Evolutionary conservation across 2,888 invertebrate species (phyloP), one percentile per base, ranked within the genome.

Genomic region (Hirtodrosophila cameraria): DNA sequence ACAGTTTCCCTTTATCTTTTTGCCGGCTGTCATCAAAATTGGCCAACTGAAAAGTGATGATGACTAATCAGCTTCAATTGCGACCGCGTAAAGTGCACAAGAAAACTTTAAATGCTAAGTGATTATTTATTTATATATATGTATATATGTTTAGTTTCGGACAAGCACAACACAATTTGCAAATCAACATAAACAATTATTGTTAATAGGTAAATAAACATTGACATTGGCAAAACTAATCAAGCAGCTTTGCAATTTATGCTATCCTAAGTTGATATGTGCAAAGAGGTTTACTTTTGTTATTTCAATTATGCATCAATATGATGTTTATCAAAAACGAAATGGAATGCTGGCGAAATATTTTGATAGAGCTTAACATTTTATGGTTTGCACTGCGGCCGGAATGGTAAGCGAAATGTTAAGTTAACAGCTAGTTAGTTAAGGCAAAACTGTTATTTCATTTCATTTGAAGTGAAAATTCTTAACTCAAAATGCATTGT

Each of bases 21-120:
- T 28, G 50, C 27, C 23, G 41, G 35, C 67, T 59, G 74, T 45
- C 75, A 63, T n/a, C 39, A n/a, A 25, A 81, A 81, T 70, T 76
- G 50, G 66, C 66, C 59, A 16, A 54, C 42, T 49, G 46, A 25
- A 33, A 33, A 49, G 35, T 18, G 15, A 28, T 12, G 49, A 58
- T 81, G 70, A 81, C 66, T 70, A 76, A 81, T 59, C 43, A 53
- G 20, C 45, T 39, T 38, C 62, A 20, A 45, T 11, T 28, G 45
- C 20, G 49, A 25, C 31, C 41, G 71, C 49, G n/a, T 36, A 59
- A 55, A 55, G 64, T 54, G 23, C 33, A 18, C 7, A 27, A 15
- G 8, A 30, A 12, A 39, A 31, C 1, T 6, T 23, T 23, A 23
- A 33, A 42, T 28, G 15, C 13, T 33, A 12, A 20, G 25, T 8